A percentile compares a stretch with the other conserved stretches of the same genome.
Conservation (phyloP, 2,113 vertebrate species). For the Pterocles gutturalis region DNA sequence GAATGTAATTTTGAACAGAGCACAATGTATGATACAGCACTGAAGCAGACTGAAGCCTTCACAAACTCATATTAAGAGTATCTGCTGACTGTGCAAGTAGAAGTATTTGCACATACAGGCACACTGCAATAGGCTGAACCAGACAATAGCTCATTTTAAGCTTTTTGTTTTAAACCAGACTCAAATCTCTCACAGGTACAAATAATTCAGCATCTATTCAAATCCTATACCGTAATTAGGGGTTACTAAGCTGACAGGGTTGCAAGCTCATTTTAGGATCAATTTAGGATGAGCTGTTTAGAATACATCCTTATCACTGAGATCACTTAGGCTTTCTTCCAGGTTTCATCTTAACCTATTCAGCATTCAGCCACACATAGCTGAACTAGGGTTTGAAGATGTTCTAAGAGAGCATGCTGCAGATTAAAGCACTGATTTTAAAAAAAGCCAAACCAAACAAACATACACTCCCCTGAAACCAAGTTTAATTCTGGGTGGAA, state of each 20-base stretch:
- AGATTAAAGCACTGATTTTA: not conserved
- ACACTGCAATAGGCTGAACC: not conserved
- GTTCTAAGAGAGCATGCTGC: not conserved
- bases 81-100: conserved; percentile 29
- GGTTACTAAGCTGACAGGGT: not conserved
- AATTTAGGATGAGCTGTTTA: not conserved
- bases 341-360: not conserved
- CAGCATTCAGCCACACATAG: not conserved
- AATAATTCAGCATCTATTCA: not conserved
- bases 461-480: not conserved
- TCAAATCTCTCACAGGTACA: not conserved
- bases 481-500: not conserved
- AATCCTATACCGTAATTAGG: not conserved
- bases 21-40: not conserved
- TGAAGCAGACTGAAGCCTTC: not conserved
- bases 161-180: not conserved
- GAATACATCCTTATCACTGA: not conserved
- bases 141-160: conserved; percentile 11
- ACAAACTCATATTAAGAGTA: not conserved
- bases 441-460: not conserved
- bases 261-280: not conserved
- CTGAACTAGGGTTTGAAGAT: not conserved
- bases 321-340: conserved; percentile 4
- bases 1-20: not conserved
- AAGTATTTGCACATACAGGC: not conserved